phyloP scores from a whole-genome alignment of 2,113 vertebrate genomes.

The Seriola dumerili region DNA sequence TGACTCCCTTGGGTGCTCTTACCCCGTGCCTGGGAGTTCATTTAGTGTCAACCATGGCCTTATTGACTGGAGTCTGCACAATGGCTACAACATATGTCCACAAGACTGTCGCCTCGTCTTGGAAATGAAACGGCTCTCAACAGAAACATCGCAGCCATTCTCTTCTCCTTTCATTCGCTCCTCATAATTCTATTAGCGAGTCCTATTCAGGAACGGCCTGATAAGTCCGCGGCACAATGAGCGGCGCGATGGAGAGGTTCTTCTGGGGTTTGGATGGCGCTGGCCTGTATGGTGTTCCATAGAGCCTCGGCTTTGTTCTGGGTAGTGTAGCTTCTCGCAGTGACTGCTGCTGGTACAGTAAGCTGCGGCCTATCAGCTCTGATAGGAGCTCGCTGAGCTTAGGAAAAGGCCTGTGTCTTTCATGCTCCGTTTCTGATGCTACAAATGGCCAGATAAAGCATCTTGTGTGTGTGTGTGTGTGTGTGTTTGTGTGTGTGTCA shows the following conservation, averaged over 20 bases:
- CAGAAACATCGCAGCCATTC: conserved; percentile 69
- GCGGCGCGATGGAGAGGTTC: conserved; percentile 54
- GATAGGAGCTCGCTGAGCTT: conserved; percentile 58
- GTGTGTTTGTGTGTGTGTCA: neutral
- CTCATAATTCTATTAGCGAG: conserved; percentile 77
- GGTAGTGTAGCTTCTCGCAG: conserved; percentile 40
- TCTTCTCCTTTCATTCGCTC: conserved; percentile 46
- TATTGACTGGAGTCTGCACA: conserved; percentile 53
- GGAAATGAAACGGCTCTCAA: conserved; percentile 57
- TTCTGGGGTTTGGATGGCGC: conserved; percentile 66
- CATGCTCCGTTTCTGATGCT: conserved; percentile 49
- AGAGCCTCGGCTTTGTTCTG: conserved; percentile 68
- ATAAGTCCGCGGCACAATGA: conserved; percentile 73
- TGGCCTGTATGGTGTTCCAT: conserved; percentile 51
- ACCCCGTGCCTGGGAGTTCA: conserved; percentile 55
- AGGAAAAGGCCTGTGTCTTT: conserved; percentile 35
- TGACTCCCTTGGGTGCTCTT: conserved; percentile 46
- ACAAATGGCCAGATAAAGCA: conserved; percentile 35
- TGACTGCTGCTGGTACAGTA: conserved; percentile 28
- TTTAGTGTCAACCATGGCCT: conserved; percentile 55
- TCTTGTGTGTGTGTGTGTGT: neutral
- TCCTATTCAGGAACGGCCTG: conserved; percentile 63
- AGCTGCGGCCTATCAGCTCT: conserved; percentile 55
- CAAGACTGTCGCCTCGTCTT: conserved; percentile 18
- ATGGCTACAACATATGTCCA: conserved; percentile 60